A percentile compares a stretch with the other conserved stretches of the same genome.
Evolutionary conservation across 2,797 vertebrate genomes (phyloP).

Genomic region (Myoxocephalus aenaeus): DNA sequence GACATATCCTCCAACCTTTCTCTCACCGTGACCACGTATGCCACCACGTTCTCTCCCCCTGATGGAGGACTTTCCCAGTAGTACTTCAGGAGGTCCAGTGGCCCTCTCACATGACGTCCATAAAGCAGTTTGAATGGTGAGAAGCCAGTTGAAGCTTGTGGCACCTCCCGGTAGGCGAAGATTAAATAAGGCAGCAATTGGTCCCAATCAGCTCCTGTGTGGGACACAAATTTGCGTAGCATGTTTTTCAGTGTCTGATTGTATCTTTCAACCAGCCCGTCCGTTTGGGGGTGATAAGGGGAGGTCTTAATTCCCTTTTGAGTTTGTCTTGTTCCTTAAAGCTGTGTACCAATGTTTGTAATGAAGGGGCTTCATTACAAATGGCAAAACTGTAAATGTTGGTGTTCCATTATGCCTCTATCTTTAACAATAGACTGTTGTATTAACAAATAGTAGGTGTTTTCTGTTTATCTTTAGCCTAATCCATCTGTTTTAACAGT

Average conservation of each 20-base stretch:
- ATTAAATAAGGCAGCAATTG: neutral
- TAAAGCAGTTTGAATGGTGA: neutral
- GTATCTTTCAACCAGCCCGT: neutral
- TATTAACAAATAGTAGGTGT: neutral
- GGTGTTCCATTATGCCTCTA: neutral
- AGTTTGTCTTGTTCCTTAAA: no score
- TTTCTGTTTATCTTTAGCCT: neutral
- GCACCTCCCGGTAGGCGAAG: neutral
- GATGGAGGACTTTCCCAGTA: neutral
- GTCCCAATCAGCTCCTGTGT: neutral
- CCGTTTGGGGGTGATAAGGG: neutral
- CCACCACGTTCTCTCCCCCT: neutral
- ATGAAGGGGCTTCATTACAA: no score
- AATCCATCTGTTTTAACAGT: neutral
- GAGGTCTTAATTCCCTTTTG: no score
- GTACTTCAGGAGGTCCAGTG: neutral
- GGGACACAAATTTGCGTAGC: neutral
- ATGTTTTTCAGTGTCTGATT: neutral
- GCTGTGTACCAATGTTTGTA: no score
- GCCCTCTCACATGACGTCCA: neutral
- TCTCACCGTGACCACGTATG: neutral
- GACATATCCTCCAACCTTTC: neutral
- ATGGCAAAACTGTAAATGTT: neutral
- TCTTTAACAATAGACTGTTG: neutral
- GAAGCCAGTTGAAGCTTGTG: neutral